Evolutionary conservation across 1,140 invertebrate species (phyloP), one percentile per base, ranked within the genome.

Genomic region (Hypothenemus hampei): DNA sequence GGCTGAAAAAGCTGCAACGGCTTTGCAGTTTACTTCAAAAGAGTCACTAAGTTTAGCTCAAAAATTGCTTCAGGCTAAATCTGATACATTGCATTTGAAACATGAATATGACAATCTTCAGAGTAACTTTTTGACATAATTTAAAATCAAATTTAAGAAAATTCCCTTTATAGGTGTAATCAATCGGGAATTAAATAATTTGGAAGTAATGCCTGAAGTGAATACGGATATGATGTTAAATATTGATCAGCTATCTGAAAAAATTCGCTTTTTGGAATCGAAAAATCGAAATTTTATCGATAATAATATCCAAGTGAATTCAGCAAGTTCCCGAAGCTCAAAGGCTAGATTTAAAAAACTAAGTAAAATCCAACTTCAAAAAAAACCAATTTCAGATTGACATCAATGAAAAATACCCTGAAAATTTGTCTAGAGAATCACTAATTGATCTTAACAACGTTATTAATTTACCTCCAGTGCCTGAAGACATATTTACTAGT

Each of bases 341-440:
- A 55, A 55, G 23, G 47, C 39, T 35, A 16, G 22, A 3, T 24
- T 20, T 11, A 19, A 43, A 43, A 11, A 22, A 10, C 8, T 8
- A 15, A 6, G 18, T 43, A 8, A 20, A 20, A 20, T 2, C 1
- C 20, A 7, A 10, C n/a, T 31, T 18, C 11, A 8, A n/a, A 45
- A 69, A 63, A 51, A 57, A 66, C 1, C 63, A 22, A 22, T 40
- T 44, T 23, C 15, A 53, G 50, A 53, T 65, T 15, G 71, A 73
- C 46, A 57, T 72, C 1, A 66, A 73, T 57, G 71, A 73, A 60
- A 73, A 72, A 58, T 73, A 73, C 52, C 72, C 72, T 4, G 71
- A 72, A 56, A 71, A 68, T 49, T 63, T 68, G 59, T 73, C 72
- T 3, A 63, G 65, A 45, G 70, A 73, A 36, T 73, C 70, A 10